Evolutionary conservation across 2,113 vertebrate genomes (phyloP), one percentile per base, ranked within the genome.

Genomic region (Cariama cristata): DNA sequence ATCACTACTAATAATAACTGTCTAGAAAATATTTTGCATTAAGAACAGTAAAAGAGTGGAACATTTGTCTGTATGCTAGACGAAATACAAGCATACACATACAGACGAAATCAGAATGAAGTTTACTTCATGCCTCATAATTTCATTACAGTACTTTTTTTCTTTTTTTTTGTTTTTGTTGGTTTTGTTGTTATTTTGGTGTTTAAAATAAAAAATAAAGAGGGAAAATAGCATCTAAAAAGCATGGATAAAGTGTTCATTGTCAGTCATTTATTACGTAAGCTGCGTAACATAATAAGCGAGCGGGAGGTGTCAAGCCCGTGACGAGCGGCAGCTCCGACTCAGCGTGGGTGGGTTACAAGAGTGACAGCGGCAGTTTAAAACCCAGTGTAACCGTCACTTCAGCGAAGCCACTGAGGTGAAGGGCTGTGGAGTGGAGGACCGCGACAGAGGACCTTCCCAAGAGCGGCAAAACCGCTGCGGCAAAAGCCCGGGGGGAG

Each of bases 141-240:
- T 50, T 90, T 55, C 10, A 23, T 68, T 45, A 16, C 9, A 19
- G 10, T 47, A 9, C 2, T 35, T 40, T 40, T 73, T 27, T 45
- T 4, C 6, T 47, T 69, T 64, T 30, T 22, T 12, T 26, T 56
- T 14, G 3, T 8, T 24, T 72, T 28, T 33, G 28, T 73, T 19
- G 3, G 2, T 19, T 76, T 49, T 28, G 10, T 14, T 20, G 0
- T 83, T 60, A 35, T 3, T 1, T 45, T 44, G 3, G 4, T 44
- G 4, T 50, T 73, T 63, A 24, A 49, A 67, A 72, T 15, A 59
- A 82, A 60, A 44, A 50, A 45, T 21, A 49, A 5, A n/a, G 1
- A 3, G 2, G 12, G 1, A 1, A 27, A 68, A 11, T 3, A 26
- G 4, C 3, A 4, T 42, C 18, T 76, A 20, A 50, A 76, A 42